A percentile compares a stretch with the other conserved stretches of the same genome.
These are phyloP conservation scores for Lasius fuliginosus DNA, from an alignment of 2,888 invertebrate species.

Conservation along the genomic window DNA sequence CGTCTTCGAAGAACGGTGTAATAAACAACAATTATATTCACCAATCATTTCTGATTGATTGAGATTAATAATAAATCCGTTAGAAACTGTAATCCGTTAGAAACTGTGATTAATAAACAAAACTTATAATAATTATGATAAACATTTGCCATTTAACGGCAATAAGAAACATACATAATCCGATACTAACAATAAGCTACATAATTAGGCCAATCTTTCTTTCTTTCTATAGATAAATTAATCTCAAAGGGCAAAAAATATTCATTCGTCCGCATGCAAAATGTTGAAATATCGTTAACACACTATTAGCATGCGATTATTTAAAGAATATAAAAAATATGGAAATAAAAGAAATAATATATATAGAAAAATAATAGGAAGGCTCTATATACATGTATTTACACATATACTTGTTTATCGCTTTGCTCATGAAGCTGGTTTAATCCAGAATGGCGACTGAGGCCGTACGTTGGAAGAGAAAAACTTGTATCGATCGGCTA, in stretches of 20 bases:
- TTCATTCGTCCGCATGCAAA: neutral
- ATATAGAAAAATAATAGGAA: neutral
- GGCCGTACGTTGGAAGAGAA: slow-evolving; percentile 66
- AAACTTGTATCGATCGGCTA: slow-evolving; percentile 66
- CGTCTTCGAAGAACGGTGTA: no score
- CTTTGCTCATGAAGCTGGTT: neutral
- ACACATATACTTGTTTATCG: neutral
- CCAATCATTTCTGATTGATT: no score
- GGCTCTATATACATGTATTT: neutral
- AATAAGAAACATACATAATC: no score
- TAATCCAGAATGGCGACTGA: slow-evolving; percentile 65
- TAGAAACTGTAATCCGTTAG: no score
- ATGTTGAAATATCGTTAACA: neutral
- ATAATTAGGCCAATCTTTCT: no score
- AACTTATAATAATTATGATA: no score
- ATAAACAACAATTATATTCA: no score
- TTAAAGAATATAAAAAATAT: neutral
- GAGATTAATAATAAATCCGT: no score
- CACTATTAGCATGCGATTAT: neutral
- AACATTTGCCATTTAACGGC: no score
- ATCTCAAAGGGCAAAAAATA: neutral
- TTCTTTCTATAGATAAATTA: neutral
- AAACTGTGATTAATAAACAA: no score
- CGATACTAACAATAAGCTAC: no score
- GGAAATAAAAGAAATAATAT: neutral